A percentile compares a stretch with the other conserved stretches of the same genome.
phyloP scores from a whole-genome alignment of 2,888 invertebrate genomes.

The Heliconius cydno region DNA sequence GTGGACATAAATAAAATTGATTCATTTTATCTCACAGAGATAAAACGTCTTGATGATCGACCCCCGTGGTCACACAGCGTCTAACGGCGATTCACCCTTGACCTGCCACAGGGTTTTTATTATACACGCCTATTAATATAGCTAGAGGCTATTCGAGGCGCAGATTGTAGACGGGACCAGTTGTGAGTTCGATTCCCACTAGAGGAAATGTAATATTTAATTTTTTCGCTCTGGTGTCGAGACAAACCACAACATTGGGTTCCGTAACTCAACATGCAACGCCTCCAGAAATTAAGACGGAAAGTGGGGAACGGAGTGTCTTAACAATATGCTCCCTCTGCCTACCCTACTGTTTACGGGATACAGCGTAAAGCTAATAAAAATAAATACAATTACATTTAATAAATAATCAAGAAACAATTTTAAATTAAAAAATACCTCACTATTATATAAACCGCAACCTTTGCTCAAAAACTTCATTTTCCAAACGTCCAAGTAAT shows the following conservation, averaged over 20 bases:
- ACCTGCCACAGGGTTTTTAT: constrained; percentile 20
- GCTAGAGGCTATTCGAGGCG: background rate
- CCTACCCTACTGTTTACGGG: background rate
- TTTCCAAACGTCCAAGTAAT: constrained; percentile 26
- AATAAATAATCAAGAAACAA: no score
- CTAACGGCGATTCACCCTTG: constrained; percentile 24
- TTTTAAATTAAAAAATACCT: background rate
- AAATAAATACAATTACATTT: no score
- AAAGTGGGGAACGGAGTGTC: background rate
- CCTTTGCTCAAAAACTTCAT: background rate
- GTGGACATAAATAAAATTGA: constrained; percentile 16
- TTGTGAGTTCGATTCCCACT: background rate
- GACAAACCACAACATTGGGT: background rate
- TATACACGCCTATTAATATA: background rate
- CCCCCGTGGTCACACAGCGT: constrained; percentile 17
- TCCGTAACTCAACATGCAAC: background rate
- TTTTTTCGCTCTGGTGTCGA: background rate
- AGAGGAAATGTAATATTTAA: background rate
- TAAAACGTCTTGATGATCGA: constrained; percentile 20
- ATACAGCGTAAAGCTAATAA: background rate
- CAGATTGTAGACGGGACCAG: background rate
- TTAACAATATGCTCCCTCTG: background rate
- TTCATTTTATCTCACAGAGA: constrained; percentile 16
- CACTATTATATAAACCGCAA: background rate
- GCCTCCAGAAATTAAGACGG: background rate